Conservation (phyloP, 2,113 vertebrate species). For the Narcine bancroftii region DNA sequence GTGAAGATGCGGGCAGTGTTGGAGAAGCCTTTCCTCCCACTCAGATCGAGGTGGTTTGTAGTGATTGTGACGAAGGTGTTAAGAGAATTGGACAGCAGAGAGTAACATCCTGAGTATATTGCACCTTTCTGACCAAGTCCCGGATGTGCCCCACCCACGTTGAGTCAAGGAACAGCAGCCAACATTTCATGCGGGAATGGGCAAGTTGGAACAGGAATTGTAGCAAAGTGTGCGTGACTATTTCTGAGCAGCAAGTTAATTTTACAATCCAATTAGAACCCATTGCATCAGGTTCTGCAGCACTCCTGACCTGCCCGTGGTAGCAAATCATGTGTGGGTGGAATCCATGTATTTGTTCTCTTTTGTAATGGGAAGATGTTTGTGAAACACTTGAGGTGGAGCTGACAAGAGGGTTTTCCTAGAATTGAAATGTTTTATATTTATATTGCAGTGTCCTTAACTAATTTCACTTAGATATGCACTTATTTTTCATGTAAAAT, state of each 20-base stretch:
- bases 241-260: background rate
- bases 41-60: too few species aligned
- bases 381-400: background rate
- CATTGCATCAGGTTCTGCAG: background rate
- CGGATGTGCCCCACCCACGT: background rate
- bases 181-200: background rate
- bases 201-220: background rate
- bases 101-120: too few species aligned
- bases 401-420: background rate
- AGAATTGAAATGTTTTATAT: background rate
- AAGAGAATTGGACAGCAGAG: too few species aligned
- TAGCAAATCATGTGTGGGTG: background rate
- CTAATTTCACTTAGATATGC: too few species aligned
- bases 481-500: too few species aligned
- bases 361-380: constrained; percentile 8
- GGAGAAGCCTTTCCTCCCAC: too few species aligned
- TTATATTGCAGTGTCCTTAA: too few species aligned
- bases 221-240: background rate
- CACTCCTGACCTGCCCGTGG: background rate
- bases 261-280: background rate
- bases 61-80: too few species aligned
- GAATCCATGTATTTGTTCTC: background rate
- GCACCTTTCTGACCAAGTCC: too few species aligned
- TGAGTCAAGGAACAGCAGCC: background rate
- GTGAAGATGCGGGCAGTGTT: too few species aligned